Evolutionary conservation across 2,888 invertebrate species (phyloP).

Genomic region (Drosophila tanythrix): DNA sequence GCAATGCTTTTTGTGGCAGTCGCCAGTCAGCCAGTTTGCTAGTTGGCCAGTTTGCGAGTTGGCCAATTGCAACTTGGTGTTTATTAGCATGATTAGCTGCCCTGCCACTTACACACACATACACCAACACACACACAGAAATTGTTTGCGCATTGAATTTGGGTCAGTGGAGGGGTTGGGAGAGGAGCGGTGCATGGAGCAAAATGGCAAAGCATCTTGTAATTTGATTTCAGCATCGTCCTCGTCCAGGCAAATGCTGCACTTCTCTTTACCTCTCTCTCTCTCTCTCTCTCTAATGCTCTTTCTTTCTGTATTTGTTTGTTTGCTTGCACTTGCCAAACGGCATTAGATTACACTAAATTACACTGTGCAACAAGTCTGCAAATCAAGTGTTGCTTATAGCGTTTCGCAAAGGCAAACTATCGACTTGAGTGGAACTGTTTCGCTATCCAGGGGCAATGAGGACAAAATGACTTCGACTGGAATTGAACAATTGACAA

Average conservation of each 20-base stretch:
- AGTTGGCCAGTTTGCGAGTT: conserved; percentile 22
- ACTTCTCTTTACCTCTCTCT: not conserved
- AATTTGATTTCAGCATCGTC: conserved; percentile 72
- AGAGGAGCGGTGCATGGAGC: conserved; percentile 9
- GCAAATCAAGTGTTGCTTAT: not conserved
- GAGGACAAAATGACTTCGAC: not conserved
- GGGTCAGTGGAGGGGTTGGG: conserved; percentile 49
- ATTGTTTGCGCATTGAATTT: conserved; percentile 69
- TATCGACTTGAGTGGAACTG: not conserved
- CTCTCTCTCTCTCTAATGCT: not conserved
- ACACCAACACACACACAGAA: conserved; percentile 43
- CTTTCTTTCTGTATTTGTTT: not conserved
- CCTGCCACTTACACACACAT: conserved; percentile 34
- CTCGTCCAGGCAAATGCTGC: conserved; percentile 46
- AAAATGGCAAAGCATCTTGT: conserved; percentile 68
- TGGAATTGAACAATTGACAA: not conserved
- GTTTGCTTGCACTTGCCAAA: conserved; percentile 50
- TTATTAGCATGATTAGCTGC: conserved; percentile 77
- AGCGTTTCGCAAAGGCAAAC: not conserved
- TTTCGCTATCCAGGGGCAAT: not conserved
- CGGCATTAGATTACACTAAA: conserved; percentile 47
- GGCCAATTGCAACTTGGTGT: conserved; percentile 72
- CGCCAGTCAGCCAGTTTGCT: conserved; percentile 14
- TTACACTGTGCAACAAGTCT: conserved; percentile 56
- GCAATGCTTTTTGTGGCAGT: conserved; percentile 64